These are phyloP conservation scores for Petrolisthes manimaculis DNA, from an alignment of 2,888 invertebrate genomes.

Conservation along the genomic window DNA sequence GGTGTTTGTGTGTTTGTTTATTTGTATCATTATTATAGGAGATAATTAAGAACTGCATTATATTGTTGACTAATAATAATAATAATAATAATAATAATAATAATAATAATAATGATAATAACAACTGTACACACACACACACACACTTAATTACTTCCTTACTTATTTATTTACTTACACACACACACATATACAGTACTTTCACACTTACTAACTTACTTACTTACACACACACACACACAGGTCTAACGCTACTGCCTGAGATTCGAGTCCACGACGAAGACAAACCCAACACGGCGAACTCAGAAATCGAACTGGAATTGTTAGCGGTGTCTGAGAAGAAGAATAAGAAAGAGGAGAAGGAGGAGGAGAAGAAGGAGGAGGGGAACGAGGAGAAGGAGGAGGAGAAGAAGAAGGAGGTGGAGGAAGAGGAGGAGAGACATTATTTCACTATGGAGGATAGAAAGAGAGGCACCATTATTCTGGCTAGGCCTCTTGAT, in stretches of 20 bases:
- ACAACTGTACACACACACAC: not conserved
- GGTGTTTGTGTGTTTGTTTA: no score
- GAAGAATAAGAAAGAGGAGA: no score
- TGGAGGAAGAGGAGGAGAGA: constrained; percentile 66
- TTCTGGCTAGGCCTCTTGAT: constrained; percentile 81
- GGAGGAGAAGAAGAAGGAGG: no score
- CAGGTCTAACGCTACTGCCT: constrained; percentile 60
- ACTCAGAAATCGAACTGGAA: constrained; percentile 60
- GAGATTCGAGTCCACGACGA: constrained; percentile 50
- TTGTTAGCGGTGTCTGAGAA: no score
- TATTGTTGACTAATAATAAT: no score
- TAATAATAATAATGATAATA: not conserved
- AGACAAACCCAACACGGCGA: constrained; percentile 65
- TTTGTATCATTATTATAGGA: no score
- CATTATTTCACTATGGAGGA: constrained; percentile 83
- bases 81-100: constrained; percentile 19
- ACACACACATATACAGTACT: constrained; percentile 17
- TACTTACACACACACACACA: not conserved
- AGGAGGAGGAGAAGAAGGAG: no score
- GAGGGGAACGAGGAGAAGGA: no score
- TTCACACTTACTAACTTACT: not conserved
- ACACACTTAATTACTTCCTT: not conserved
- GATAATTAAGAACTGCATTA: no score
- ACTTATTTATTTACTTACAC: not conserved
- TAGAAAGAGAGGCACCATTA: constrained; percentile 81